A percentile compares a stretch with the other conserved stretches of the same genome.
These are phyloP conservation scores for Dinocampus coccinellae DNA, from an alignment of 2,888 invertebrate genomes.

Conservation along the genomic window DNA sequence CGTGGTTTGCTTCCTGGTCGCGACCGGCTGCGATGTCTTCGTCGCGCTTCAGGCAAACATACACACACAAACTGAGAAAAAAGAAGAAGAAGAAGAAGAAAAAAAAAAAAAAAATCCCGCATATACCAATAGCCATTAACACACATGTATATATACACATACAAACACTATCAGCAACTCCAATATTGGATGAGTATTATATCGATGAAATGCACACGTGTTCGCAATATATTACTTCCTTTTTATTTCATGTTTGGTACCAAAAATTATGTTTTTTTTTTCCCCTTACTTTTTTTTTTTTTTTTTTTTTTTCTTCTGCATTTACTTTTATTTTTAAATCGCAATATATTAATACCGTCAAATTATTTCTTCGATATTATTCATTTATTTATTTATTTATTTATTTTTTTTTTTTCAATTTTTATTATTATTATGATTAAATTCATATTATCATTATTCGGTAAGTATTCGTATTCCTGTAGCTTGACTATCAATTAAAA, in stretches of 20 bases:
- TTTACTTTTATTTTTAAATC: no score
- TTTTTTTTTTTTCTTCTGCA: no score
- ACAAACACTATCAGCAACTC: background rate
- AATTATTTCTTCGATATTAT: no score
- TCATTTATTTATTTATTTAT: no score
- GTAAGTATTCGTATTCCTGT: background rate
- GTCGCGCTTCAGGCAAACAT: slow-evolving; percentile 8
- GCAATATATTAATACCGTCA: no score
- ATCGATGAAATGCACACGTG: background rate
- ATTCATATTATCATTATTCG: background rate
- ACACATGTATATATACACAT: background rate
- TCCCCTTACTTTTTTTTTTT: no score
- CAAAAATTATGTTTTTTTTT: background rate
- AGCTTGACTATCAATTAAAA: background rate
- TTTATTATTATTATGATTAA: background rate
- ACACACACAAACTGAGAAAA: background rate
- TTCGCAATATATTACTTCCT: background rate
- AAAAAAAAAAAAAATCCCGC: background rate
- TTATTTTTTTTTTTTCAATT: background rate
- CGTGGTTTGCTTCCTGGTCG: slow-evolving; percentile 59
- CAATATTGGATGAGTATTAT: background rate
- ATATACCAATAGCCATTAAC: background rate
- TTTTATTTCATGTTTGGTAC: background rate
- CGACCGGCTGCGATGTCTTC: slow-evolving; percentile 22
- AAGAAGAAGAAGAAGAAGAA: background rate